Conservation (phyloP, 2,797 vertebrate species). For the Arnoldichthys spilopterus region DNA sequence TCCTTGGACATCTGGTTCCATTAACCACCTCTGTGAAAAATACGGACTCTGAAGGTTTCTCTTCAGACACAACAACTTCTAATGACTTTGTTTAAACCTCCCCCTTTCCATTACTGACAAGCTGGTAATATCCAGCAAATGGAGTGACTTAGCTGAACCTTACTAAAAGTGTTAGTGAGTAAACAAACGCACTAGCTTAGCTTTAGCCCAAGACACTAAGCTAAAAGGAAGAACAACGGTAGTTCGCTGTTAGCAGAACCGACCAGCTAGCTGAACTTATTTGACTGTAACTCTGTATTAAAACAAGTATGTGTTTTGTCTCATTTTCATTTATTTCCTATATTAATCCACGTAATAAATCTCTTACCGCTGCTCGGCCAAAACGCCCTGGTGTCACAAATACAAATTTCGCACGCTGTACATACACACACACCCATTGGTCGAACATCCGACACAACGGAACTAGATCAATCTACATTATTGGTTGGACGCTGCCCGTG, state of each 20-base stretch:
- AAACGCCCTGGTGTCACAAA: conserved; percentile 43
- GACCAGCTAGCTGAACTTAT: too few relatives aligned
- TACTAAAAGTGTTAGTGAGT: background rate
- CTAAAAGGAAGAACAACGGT: background rate
- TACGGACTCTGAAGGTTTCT: too few relatives aligned
- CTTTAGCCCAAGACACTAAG: background rate
- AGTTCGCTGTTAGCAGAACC: background rate
- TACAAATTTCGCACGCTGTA: conserved; percentile 68
- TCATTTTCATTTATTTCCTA: background rate
- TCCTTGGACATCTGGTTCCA: too few relatives aligned
- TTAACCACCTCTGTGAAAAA: too few relatives aligned
- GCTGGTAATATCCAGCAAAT: too few relatives aligned
- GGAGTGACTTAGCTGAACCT: background rate
- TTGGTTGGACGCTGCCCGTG: conserved; percentile 55
- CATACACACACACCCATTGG: conserved; percentile 65
- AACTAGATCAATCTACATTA: conserved; percentile 41
- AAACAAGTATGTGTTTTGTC: background rate
- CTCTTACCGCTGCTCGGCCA: conserved; percentile 59
- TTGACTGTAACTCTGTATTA: too few relatives aligned
- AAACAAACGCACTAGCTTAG: background rate
- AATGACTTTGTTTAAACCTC: too few relatives aligned
- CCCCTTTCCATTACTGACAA: too few relatives aligned
- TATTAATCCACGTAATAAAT: too few relatives aligned
- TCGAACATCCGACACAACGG: background rate
- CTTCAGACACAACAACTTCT: too few relatives aligned